Evolutionary conservation across 1,140 invertebrate genomes (phyloP), one percentile per base, ranked within the genome.

Genomic region (Meloidogyne hapla): DNA sequence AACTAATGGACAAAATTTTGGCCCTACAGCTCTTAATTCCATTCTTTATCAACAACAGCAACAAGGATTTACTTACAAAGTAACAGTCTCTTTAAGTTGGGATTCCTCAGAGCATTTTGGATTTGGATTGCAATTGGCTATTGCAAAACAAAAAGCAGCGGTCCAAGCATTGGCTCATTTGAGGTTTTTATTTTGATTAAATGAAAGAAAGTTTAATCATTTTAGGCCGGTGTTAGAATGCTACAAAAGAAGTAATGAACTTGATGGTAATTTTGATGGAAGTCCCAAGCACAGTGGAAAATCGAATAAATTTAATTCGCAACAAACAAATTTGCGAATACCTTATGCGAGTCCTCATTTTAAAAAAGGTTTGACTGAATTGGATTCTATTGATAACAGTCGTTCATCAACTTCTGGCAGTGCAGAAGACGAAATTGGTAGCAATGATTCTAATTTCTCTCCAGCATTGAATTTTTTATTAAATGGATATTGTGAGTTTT

Each of bases 121-220:
- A 10, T 25, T 63, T 28, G 83, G 74, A 10, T n/a, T 66, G 12
- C 75, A 70, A 26, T 74, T 48, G 33, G 42, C 23, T 28, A 33
- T 40, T 25, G 80, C 82, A 13, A 86, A 78, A 48, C 45, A 66
- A 2, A 77, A 81, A 15, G 82, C 82, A n/a, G 82, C 82, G 25
- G 69, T 80, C 15, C 21, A 75, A 45, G 65, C 68, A 78, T 74
- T 67, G 72, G 74, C 86, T 76, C 80, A 83, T 74, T 81, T 81
- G n/a, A 56, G n/a, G 48, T 56, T 48, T 56, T 56, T 56, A n/a
- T 4, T 56, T 56, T 6, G 4, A 56, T 56, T 6, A 48, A 18
- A 4, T 56, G 5, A 6, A 56, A n/a, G n/a, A n/a, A 5, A 4
- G 5, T 6, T n/a, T 56, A 6, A 1, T n/a, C n/a, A 6, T n/a